These are phyloP conservation scores for Slavum lentiscoides DNA, from an alignment of 2,888 invertebrate species.

Conservation along the genomic window DNA sequence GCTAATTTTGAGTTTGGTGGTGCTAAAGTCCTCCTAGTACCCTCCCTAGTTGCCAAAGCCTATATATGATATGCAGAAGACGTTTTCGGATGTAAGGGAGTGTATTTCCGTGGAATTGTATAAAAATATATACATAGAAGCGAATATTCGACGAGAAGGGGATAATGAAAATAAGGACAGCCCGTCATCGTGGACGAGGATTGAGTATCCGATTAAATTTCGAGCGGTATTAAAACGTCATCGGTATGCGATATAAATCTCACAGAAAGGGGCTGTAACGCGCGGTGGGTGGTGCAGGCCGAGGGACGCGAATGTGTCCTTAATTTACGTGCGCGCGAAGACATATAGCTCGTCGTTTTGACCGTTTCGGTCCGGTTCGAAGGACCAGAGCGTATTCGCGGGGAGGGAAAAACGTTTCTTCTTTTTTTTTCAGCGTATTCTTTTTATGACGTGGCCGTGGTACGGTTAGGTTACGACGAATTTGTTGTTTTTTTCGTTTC, in stretches of 20 bases:
- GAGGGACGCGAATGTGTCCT: neutral
- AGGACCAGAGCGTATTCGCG: neutral
- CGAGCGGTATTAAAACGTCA: conserved; percentile 21
- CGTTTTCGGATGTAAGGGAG: too few species aligned
- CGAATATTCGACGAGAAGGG: too few species aligned
- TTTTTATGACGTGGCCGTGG: too few species aligned
- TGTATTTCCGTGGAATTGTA: too few species aligned
- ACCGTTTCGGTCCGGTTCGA: neutral
- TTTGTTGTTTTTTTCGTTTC: neutral
- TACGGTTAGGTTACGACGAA: too few species aligned
- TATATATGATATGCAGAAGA: too few species aligned
- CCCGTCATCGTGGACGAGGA: neutral
- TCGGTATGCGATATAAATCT: neutral
- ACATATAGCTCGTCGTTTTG: neutral
- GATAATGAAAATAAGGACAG: neutral
- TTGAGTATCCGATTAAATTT: conserved; percentile 11
- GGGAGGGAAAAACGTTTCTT: too few species aligned
- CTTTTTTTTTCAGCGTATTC: too few species aligned
- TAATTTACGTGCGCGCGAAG: conserved; percentile 1
- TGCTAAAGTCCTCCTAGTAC: too few species aligned
- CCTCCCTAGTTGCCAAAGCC: too few species aligned
- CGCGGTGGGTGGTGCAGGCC: neutral
- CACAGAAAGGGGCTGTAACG: neutral
- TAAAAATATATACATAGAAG: too few species aligned
- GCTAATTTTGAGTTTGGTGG: too few species aligned